phyloP scores from a whole-genome alignment of 2,888 invertebrate genomes.

The Tiliacea aurago region DNA sequence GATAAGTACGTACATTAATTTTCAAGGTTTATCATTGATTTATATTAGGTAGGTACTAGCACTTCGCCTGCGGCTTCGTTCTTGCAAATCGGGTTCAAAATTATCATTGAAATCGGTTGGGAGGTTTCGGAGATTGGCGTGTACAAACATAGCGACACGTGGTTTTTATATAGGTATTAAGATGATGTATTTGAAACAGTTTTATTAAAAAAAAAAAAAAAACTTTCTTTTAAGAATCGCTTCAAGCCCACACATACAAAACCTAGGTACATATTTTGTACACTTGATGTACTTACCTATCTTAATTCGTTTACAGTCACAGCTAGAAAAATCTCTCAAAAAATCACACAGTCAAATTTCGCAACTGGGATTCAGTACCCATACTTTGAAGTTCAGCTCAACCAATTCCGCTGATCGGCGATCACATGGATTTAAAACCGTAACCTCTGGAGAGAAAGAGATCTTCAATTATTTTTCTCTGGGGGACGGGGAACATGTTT shows the following conservation, averaged over 20 bases:
- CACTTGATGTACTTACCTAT: neutral
- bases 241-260: neutral
- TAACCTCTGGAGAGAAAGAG: slow-evolving; percentile 47
- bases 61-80: no score
- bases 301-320: neutral
- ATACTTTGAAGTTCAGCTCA: slow-evolving; percentile 6
- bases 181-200: no score
- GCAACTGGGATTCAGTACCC: neutral
- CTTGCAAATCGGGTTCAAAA: no score
- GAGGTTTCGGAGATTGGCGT: no score
- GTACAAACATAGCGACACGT: no score
- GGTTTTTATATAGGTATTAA: no score
- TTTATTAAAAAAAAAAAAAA: neutral
- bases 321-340: neutral
- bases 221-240: neutral
- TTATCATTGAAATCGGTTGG: no score
- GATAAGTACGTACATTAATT: neutral
- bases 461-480: slow-evolving; percentile 69
- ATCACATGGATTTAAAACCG: slow-evolving; percentile 56
- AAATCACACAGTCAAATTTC: neutral
- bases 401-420: neutral
- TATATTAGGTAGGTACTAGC: no score
- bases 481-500: slow-evolving; percentile 61
- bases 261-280: neutral
- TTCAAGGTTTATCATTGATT: neutral